Conservation (phyloP, 2,113 vertebrate genomes). For the Phalacrocorax pelagicus region DNA sequence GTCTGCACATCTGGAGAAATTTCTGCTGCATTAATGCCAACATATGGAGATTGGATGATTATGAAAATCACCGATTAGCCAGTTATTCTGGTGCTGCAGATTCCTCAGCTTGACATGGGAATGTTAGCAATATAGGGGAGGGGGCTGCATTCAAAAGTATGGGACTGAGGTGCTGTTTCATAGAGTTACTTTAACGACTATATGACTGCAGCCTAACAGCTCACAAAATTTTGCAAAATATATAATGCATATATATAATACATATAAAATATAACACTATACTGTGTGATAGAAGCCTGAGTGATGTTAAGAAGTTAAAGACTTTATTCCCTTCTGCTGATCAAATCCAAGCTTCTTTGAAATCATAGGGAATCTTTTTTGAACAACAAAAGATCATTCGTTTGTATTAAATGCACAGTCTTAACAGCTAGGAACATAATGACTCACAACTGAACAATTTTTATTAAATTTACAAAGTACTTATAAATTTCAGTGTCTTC, state of each 20-base stretch:
- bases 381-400: neutral
- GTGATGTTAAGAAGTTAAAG: neutral
- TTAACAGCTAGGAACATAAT: neutral
- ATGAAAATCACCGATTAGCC: neutral
- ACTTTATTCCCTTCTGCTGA: neutral
- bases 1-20: neutral
- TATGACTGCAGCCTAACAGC: neutral
- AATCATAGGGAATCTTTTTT: neutral
- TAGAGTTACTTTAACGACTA: neutral
- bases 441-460: neutral
- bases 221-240: neutral
- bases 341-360: neutral
- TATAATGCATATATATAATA: fast-evolving
- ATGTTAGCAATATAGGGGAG: neutral
- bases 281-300: neutral
- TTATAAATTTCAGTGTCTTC: neutral
- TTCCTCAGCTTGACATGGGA: neutral
- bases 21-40: neutral
- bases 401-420: neutral
- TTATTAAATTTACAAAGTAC: neutral
- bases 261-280: neutral
- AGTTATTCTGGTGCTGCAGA: neutral
- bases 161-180: neutral
- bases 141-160: neutral
- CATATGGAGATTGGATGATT: neutral